These are phyloP conservation scores for Smithornis capensis DNA, from an alignment of 2,113 vertebrate genomes.

Conservation along the genomic window DNA sequence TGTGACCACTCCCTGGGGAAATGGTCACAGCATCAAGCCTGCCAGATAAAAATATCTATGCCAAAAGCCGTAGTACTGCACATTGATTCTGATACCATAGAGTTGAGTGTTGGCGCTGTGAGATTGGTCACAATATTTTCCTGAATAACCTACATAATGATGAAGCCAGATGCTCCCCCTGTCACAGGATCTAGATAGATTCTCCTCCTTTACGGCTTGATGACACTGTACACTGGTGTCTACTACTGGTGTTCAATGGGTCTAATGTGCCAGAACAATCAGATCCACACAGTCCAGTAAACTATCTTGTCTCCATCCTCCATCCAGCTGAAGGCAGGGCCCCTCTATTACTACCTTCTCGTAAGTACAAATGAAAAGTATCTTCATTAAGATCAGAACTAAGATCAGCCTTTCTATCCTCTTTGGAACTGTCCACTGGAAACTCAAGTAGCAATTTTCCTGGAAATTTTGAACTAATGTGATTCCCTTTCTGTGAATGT, in stretches of 20 bases:
- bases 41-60: not conserved
- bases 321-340: not conserved
- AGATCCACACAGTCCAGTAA: not conserved
- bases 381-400: not conserved
- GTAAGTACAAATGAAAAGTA: not conserved
- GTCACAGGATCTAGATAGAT: not conserved
- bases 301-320: not conserved
- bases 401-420: not conserved
- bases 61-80: not conserved
- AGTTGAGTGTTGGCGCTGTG: not conserved
- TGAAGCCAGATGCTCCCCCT: not conserved
- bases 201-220: not conserved
- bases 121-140: not conserved
- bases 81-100: not conserved
- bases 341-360: not conserved
- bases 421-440: not conserved
- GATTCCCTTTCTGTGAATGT: not conserved
- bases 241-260: no score
- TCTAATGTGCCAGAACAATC: not conserved
- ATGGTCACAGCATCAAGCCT: not conserved
- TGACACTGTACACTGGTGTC: fast-evolving
- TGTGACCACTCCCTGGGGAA: not conserved
- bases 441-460: not conserved
- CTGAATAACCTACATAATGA: not conserved
- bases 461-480: not conserved